phyloP scores from a whole-genome alignment of 1,140 invertebrate genomes.

The Cyphomyrmex costatus region DNA sequence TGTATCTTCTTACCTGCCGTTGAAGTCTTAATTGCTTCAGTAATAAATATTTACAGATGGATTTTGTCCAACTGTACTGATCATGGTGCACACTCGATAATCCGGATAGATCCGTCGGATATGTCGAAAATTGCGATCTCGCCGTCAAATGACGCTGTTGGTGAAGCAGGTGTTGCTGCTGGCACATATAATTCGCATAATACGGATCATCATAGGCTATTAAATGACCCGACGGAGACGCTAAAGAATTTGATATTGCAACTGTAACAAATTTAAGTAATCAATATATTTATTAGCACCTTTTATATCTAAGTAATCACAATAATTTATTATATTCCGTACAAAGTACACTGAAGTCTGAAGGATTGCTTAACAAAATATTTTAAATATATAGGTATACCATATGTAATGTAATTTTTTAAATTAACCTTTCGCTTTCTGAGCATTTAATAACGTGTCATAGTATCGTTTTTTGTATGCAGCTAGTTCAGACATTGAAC shows the following conservation, averaged over 20 bases:
- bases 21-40: slow-evolving; percentile 71
- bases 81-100: slow-evolving; percentile 53
- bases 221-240: slow-evolving; percentile 70
- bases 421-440: slow-evolving; percentile 78
- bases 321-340: not conserved
- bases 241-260: slow-evolving; percentile 78
- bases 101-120: slow-evolving; percentile 58
- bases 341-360: slow-evolving; percentile 21
- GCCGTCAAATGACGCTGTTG: slow-evolving; percentile 71
- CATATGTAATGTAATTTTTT: slow-evolving; percentile 20
- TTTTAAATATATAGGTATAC: slow-evolving; percentile 1
- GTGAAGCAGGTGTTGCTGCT: slow-evolving; percentile 76
- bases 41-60: slow-evolving; percentile 73
- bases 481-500: slow-evolving; percentile 62
- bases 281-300: slow-evolving; percentile 14
- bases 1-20: slow-evolving; percentile 69
- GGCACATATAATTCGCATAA: slow-evolving; percentile 75
- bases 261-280: slow-evolving; percentile 72
- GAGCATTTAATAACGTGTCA: slow-evolving; percentile 75
- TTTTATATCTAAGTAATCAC: slow-evolving; percentile 15
- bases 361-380: not conserved
- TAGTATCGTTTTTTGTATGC: slow-evolving; percentile 79
- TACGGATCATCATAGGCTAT: slow-evolving; percentile 70
- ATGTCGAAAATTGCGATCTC: slow-evolving; percentile 66
- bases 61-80: slow-evolving; percentile 65